Percentiles rank a stretch among this genome's conserved stretches.
Conservation (phyloP, 2,888 invertebrate genomes). For the Junonia oenone region DNA sequence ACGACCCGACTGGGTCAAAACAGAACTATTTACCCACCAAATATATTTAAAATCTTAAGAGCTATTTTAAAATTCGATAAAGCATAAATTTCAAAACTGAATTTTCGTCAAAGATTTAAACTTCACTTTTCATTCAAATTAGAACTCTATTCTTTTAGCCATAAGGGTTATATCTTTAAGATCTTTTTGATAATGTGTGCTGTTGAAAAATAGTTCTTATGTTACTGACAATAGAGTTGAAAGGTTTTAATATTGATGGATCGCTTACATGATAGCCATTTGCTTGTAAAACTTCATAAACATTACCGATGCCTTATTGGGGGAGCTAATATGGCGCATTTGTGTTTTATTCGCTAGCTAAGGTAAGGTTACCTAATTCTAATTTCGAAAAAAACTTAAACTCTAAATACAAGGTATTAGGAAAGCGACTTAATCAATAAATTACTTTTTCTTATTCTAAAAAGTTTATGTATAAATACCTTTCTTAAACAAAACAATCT, state of each 20-base stretch:
- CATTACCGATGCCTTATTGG: slow-evolving; percentile 32
- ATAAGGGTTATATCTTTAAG: not conserved
- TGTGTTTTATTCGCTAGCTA: too few relatives aligned
- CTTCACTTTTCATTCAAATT: not conserved
- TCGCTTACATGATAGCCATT: slow-evolving; percentile 30
- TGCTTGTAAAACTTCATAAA: slow-evolving; percentile 36
- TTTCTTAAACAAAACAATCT: too few relatives aligned
- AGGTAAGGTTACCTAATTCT: too few relatives aligned
- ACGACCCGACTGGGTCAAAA: not conserved
- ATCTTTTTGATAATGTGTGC: not conserved
- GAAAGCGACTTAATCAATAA: too few relatives aligned
- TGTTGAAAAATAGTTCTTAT: slow-evolving; percentile 13
- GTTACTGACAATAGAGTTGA: not conserved
- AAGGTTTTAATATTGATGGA: slow-evolving; percentile 17
- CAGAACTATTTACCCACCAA: not conserved
- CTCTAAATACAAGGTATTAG: too few relatives aligned
- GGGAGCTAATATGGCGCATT: slow-evolving; percentile 28
- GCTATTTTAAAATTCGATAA: slow-evolving; percentile 11
- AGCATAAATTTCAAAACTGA: slow-evolving; percentile 13
- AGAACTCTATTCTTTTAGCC: not conserved
- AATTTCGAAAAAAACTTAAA: too few relatives aligned
- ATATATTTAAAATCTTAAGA: slow-evolving; percentile 8
- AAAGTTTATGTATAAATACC: too few relatives aligned
- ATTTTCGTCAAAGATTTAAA: slow-evolving; percentile 14
- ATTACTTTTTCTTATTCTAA: too few relatives aligned